These are phyloP conservation scores for Xenops minutus DNA, from an alignment of 2,797 vertebrate genomes.

Conservation along the genomic window DNA sequence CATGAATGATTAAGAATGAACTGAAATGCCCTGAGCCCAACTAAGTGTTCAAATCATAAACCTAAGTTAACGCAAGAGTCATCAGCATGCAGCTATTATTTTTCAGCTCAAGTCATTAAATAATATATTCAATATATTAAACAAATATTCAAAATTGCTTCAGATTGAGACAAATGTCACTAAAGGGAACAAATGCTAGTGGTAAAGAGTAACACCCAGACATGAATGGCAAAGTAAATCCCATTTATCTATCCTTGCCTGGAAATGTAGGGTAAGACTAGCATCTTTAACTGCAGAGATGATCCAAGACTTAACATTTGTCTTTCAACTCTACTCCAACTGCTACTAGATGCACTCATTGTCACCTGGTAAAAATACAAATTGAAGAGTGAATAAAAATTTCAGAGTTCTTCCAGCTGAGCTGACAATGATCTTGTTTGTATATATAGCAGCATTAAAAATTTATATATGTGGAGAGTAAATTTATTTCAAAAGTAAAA, in stretches of 20 bases:
- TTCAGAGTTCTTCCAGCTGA: background rate
- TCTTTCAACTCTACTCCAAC: background rate
- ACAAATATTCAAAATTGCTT: background rate
- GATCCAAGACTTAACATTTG: background rate
- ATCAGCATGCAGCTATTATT: background rate
- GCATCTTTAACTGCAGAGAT: background rate
- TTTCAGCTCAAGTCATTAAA: background rate
- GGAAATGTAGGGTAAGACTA: background rate
- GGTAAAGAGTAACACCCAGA: background rate
- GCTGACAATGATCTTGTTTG: background rate
- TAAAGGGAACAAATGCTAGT: background rate
- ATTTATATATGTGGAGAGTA: background rate
- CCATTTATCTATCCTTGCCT: background rate
- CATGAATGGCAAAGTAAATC: background rate
- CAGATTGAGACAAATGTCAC: background rate
- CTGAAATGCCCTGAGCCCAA: conserved; percentile 14
- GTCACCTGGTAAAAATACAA: conserved; percentile 5
- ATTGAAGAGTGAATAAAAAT: conserved; percentile 25
- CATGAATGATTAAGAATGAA: conserved; percentile 7
- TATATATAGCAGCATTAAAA: conserved; percentile 7
- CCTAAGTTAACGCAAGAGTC: background rate
- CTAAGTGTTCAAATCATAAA: background rate
- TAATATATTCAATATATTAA: background rate
- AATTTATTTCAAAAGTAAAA: background rate
- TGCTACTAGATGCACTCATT: background rate